phyloP scores from a whole-genome alignment of 2,888 invertebrate species.

The Phengaris arion region DNA sequence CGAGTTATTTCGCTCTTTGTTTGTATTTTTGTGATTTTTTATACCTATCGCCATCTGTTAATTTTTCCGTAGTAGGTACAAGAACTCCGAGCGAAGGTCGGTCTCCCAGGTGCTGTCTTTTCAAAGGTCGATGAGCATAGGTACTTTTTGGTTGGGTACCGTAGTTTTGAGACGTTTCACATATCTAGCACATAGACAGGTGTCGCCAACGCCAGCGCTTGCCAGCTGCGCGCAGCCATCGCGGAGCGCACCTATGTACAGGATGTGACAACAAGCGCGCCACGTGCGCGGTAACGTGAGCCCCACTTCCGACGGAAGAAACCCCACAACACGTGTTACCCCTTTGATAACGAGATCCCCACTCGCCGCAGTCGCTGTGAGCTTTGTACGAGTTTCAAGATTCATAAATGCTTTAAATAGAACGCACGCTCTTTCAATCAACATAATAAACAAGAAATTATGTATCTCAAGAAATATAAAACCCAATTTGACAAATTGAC shows the following conservation, averaged over 20 bases:
- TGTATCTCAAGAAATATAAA: too few relatives aligned
- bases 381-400: background rate
- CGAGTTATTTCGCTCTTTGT: too few relatives aligned
- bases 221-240: constrained; percentile 5
- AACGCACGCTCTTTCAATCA: background rate
- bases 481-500: too few relatives aligned
- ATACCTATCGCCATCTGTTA: too few relatives aligned
- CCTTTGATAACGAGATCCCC: constrained; percentile 38
- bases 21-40: too few relatives aligned
- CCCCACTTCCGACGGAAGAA: constrained; percentile 66
- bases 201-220: background rate
- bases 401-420: background rate
- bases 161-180: too few relatives aligned
- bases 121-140: too few relatives aligned
- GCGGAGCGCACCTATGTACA: constrained; percentile 30
- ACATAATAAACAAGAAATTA: background rate
- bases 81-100: too few relatives aligned
- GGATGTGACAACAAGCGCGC: constrained; percentile 47
- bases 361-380: constrained; percentile 25
- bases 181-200: constrained; percentile 20
- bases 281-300: constrained; percentile 65
- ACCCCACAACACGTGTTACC: constrained; percentile 50
- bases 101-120: too few relatives aligned
- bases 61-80: too few relatives aligned
- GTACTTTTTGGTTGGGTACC: too few relatives aligned